These are phyloP conservation scores for Mythimna loreyi DNA, from an alignment of 2,888 invertebrate genomes.

Conservation along the genomic window DNA sequence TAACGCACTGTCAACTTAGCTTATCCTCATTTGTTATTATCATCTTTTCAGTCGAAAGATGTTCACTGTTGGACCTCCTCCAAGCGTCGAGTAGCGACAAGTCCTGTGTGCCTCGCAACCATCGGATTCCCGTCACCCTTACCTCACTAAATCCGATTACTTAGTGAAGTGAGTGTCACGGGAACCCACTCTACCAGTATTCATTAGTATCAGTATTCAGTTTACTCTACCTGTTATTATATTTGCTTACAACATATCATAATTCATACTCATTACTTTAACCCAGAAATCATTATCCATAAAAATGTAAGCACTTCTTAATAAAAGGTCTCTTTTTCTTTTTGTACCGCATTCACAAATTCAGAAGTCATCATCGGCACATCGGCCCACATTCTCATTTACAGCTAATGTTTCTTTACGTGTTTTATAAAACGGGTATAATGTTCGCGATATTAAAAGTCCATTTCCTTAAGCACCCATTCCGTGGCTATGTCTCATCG, in stretches of 20 bases:
- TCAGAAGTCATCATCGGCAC: conserved; percentile 50
- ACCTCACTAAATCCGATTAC: too few species aligned
- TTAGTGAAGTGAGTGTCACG: too few species aligned
- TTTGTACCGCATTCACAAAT: conserved; percentile 40
- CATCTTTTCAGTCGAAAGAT: too few species aligned
- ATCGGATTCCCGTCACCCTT: too few species aligned
- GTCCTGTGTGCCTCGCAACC: too few species aligned
- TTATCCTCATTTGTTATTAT: too few species aligned
- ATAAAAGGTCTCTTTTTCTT: conserved; percentile 38
- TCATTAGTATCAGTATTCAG: too few species aligned
- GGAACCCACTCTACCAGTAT: too few species aligned
- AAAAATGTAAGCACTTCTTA: conserved; percentile 37
- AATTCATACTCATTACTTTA: conserved; percentile 24
- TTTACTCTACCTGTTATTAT: background rate
- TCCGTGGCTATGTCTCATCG: conserved; percentile 66
- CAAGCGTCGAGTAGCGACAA: too few species aligned
- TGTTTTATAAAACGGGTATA: conserved; percentile 57
- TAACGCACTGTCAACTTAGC: too few species aligned
- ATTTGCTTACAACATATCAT: conserved; percentile 3
- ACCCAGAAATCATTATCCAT: conserved; percentile 28
- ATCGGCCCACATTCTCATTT: conserved; percentile 54
- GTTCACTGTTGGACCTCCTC: too few species aligned
- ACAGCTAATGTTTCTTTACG: conserved; percentile 55
- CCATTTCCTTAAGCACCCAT: conserved; percentile 71
- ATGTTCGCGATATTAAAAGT: conserved; percentile 68